Evolutionary conservation across 1,140 invertebrate species (phyloP).

Genomic region (Leguminivora glycinivorella): DNA sequence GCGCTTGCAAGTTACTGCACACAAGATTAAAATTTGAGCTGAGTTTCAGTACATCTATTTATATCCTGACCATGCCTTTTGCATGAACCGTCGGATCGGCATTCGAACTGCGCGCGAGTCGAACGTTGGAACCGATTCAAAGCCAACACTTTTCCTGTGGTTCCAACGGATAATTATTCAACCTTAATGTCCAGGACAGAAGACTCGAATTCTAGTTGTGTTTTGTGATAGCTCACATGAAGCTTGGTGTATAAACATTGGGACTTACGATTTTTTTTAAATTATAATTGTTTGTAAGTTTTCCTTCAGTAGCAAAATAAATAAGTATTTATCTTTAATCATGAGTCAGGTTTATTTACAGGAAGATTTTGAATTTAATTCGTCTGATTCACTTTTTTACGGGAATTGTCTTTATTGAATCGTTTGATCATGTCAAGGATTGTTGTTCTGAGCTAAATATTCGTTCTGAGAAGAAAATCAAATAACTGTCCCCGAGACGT

Average conservation of each 20-base stretch:
- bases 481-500: no score
- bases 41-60: constrained; percentile 27
- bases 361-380: not conserved
- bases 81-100: constrained; percentile 25
- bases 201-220: not conserved
- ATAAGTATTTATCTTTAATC: not conserved
- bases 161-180: not conserved
- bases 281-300: not conserved
- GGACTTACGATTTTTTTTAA: no score
- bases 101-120: constrained; percentile 6
- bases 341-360: not conserved
- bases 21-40: constrained; percentile 6
- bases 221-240: not conserved
- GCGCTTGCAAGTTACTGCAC: not conserved
- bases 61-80: constrained; percentile 22
- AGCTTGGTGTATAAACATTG: no score
- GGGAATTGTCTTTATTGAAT: not conserved
- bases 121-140: constrained; percentile 21
- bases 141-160: constrained; percentile 18
- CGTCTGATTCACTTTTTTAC: not conserved
- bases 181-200: not conserved
- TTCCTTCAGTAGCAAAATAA: not conserved
- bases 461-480: no score
- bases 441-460: not conserved
- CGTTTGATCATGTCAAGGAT: not conserved